Evolutionary conservation across 2,797 vertebrate genomes (phyloP).

Genomic region (Platyrinchus mystaceus): DNA sequence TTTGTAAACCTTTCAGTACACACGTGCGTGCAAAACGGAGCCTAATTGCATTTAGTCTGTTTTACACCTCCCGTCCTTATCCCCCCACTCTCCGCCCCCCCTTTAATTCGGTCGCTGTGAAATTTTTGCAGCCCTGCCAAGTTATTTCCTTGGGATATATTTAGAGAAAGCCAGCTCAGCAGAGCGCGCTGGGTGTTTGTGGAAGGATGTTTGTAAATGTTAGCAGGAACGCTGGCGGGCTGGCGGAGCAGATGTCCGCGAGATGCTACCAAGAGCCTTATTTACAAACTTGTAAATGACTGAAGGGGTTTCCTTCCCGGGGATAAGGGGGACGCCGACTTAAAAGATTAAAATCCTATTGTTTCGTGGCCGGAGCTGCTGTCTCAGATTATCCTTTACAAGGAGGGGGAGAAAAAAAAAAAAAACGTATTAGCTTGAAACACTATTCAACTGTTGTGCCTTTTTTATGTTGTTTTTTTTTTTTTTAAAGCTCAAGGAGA

Average conservation of each 20-base stretch:
- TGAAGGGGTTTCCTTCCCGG: conserved; percentile 42
- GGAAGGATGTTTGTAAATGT: conserved; percentile 75
- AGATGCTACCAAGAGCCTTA: conserved; percentile 67
- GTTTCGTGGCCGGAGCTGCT: conserved; percentile 52
- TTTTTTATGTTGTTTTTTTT: background rate
- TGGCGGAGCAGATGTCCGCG: conserved; percentile 62
- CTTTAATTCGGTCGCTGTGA: conserved; percentile 62
- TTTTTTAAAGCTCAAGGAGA: background rate
- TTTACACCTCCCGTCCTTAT: background rate
- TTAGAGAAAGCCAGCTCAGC: conserved; percentile 75
- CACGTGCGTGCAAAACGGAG: background rate
- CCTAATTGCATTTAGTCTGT: background rate
- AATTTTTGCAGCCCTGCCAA: conserved; percentile 73
- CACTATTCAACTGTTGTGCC: background rate
- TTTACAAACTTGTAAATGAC: conserved; percentile 69
- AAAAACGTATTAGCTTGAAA: conserved; percentile 11
- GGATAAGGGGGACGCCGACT: conserved; percentile 23
- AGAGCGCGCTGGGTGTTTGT: conserved; percentile 67
- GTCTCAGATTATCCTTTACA: conserved; percentile 69
- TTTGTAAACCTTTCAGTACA: background rate
- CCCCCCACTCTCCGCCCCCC: background rate
- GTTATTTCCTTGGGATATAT: conserved; percentile 77
- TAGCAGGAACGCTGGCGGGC: conserved; percentile 60
- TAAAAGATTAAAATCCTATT: conserved; percentile 64
- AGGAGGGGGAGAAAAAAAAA: background rate